A percentile compares a stretch with the other conserved stretches of the same genome.
Evolutionary conservation across 2,888 invertebrate genomes (phyloP).

Genomic region (Glaucopsyche alexis): DNA sequence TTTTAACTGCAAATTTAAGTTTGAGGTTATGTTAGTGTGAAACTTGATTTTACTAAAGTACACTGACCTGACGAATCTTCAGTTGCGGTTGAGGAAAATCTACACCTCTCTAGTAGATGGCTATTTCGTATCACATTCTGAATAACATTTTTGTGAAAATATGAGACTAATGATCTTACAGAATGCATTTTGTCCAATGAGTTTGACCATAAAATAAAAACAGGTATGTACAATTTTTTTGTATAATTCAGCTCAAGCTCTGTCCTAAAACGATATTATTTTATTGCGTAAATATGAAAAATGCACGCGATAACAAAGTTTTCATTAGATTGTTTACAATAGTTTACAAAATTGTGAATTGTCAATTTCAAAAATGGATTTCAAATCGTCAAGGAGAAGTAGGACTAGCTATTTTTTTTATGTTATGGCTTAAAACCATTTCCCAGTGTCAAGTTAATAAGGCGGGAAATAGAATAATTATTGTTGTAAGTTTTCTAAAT

Average conservation of each 20-base stretch:
- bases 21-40: conserved; percentile 19
- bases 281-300: no score
- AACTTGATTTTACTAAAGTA: conserved; percentile 3
- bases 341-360: background rate
- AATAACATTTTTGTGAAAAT: conserved; percentile 12
- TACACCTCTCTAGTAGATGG: background rate
- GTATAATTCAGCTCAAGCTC: no score
- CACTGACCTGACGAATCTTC: conserved; percentile 19
- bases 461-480: no score
- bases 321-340: background rate
- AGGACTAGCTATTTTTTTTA: no score
- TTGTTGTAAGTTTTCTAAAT: no score
- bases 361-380: no score
- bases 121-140: conserved; percentile 21
- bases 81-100: background rate
- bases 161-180: background rate
- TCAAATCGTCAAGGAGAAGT: no score
- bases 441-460: no score
- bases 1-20: background rate
- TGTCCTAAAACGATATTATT: no score
- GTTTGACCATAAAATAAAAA: background rate
- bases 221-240: background rate
- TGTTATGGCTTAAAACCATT: background rate
- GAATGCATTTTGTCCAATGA: conserved; percentile 14
- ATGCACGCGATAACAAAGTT: background rate